Evolutionary conservation across 1,140 invertebrate species (phyloP), one percentile per base, ranked within the genome.

Genomic region (Drosophila nigromelanica): DNA sequence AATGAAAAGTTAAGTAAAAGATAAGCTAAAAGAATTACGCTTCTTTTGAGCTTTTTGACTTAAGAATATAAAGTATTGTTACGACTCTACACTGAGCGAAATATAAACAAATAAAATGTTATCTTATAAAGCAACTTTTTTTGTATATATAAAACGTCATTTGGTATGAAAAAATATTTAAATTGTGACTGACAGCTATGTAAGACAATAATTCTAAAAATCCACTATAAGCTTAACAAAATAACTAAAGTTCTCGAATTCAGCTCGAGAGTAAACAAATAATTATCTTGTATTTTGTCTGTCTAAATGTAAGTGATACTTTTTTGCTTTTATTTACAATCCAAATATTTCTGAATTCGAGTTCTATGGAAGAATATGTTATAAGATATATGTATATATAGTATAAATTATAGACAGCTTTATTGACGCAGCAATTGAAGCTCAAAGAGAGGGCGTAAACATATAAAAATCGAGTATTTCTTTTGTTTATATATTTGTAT

Each of bases 401-500:
- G 6, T 14, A 43, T 43, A 10, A 7, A 43, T 43, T 43, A 8
- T 12, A 8, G 42, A 14, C 42, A 7, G n/a, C 37, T 39, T 39
- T 39, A 2, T 39, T 12, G 12, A 11, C 1, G 3, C 3, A 37
- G 10, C 37, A 39, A 10, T 35, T 35, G 33, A 35, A 39, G 35
- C 12, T 39, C 12, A n/a, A 5, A 39, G 12, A 12, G 12, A 12
- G 18, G 2, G 12, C 37, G 11, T 12, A 39, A 39, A n/a, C 10
- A n/a, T 12, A 12, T 37, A 4, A 12, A 6, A 11, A 35, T 12
- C 5, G 10, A 1, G n/a, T 1, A 33, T 58, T 43, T 45, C 14
- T 3, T 33, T 15, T 33, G 4, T 51, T 45, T 54, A 55, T 55
- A 40, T 45, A 54, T n/a, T 45, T 18, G 18, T 33, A 8, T 33